Evolutionary conservation across 2,113 vertebrate genomes (phyloP).

Genomic region (Pseudolaguvia tuberculata): DNA sequence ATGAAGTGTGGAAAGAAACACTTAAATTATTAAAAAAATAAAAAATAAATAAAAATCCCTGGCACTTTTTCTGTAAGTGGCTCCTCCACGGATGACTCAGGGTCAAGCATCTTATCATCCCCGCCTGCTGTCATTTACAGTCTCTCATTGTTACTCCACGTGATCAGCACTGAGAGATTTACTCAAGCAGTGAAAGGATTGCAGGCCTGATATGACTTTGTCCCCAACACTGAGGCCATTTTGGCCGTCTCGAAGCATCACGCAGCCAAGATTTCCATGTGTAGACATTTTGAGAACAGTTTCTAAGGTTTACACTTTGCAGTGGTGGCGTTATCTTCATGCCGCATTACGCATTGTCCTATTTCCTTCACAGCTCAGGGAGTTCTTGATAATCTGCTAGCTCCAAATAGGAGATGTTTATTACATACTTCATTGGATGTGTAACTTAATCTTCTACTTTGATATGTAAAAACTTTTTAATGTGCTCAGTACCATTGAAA

Average conservation of each 20-base stretch:
- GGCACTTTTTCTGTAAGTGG: background rate
- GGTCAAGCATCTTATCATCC: constrained; percentile 26
- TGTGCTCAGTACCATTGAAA: no score
- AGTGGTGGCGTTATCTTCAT: background rate
- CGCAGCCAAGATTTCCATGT: background rate
- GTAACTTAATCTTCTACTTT: no score
- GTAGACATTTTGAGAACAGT: background rate
- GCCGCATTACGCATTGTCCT: background rate
- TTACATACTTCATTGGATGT: constrained; percentile 13
- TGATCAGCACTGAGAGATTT: background rate
- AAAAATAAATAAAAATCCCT: background rate
- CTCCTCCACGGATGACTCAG: background rate
- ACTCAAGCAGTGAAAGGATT: constrained; percentile 11
- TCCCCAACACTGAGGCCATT: background rate
- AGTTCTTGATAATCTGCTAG: background rate
- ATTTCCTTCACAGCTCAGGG: constrained; percentile 18
- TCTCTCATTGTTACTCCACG: constrained; percentile 12
- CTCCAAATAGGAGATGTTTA: background rate
- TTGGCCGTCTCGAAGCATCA: constrained; percentile 2
- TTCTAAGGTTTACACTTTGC: background rate
- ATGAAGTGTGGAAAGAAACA: constrained; percentile 8
- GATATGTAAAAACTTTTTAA: no score
- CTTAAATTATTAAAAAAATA: background rate
- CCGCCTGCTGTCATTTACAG: constrained; percentile 36
- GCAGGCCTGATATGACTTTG: constrained; percentile 13